phyloP scores from a whole-genome alignment of 2,888 invertebrate species.

The Cloeon dipterum region DNA sequence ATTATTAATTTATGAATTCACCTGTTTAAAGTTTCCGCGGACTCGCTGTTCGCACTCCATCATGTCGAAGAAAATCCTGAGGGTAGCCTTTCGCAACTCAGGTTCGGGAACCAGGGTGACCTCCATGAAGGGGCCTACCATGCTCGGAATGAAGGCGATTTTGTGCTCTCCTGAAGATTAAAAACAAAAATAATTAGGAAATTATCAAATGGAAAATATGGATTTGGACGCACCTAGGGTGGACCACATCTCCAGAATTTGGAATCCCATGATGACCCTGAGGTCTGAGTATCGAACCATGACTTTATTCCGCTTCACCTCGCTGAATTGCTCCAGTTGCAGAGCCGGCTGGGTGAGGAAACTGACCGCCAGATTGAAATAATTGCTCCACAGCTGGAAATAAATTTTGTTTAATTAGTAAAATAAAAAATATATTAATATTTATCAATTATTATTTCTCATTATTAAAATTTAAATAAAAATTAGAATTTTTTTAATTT shows the following conservation, averaged over 20 bases:
- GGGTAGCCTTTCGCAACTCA: constrained; percentile 64
- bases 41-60: constrained; percentile 78
- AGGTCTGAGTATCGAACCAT: constrained; percentile 66
- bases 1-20: constrained; percentile 9
- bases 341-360: constrained; percentile 60
- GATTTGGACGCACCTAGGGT: constrained; percentile 34
- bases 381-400: constrained; percentile 44
- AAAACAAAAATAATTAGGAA: constrained; percentile 3
- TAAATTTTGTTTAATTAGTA: neutral
- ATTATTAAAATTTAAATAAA: neutral
- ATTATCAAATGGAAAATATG: constrained; percentile 1
- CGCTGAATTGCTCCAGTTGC: constrained; percentile 61
- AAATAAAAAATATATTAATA: constrained; percentile 3
- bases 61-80: constrained; percentile 85
- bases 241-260: constrained; percentile 80
- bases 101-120: constrained; percentile 76
- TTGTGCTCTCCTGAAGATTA: constrained; percentile 45
- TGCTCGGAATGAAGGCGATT: constrained; percentile 69
- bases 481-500: constrained; percentile 1
- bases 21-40: constrained; percentile 63
- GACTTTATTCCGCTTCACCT: constrained; percentile 52
- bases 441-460: constrained; percentile 5
- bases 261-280: constrained; percentile 80
- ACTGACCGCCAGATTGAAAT: constrained; percentile 56
- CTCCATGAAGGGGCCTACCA: constrained; percentile 84